Evolutionary conservation across 92 coral and sea anemone genomes (phyloP).

Genomic region (Scolanthus callimorphus): DNA sequence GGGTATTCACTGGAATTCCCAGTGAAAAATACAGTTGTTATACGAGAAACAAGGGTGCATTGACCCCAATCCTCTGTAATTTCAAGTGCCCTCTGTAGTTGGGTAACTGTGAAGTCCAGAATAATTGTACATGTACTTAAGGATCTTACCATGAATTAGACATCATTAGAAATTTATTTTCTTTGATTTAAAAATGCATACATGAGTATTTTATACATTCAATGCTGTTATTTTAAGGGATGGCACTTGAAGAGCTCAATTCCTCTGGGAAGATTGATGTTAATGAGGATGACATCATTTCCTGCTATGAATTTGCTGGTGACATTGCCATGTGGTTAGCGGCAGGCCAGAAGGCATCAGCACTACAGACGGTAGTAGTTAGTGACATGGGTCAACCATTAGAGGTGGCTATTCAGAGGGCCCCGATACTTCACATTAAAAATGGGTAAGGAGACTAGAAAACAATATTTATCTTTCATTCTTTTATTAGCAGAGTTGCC

Average conservation of each 20-base stretch:
- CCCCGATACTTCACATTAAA: conserved; percentile 67
- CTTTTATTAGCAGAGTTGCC: too few species aligned
- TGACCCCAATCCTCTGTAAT: too few species aligned
- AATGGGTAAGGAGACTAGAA: conserved; percentile 66
- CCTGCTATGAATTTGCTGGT: conserved; percentile 80
- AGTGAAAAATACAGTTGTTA: too few species aligned
- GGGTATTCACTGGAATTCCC: too few species aligned
- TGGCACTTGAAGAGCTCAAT: conserved; percentile 84
- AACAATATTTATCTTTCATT: too few species aligned
- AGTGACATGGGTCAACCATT: conserved; percentile 63
- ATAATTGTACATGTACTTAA: too few species aligned
- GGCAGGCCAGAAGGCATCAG: conserved; percentile 39
- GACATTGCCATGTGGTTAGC: conserved; percentile 81
- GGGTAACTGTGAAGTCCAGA: too few species aligned
- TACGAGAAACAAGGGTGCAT: too few species aligned
- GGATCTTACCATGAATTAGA: too few species aligned
- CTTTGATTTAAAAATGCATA: neutral
- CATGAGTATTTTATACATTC: too few species aligned
- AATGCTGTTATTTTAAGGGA: conserved; percentile 57
- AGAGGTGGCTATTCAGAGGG: conserved; percentile 86
- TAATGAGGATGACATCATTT: conserved; percentile 68
- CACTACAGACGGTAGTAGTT: conserved; percentile 20
- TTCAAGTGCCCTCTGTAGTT: too few species aligned
- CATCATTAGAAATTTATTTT: too few species aligned
- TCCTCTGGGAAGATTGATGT: conserved; percentile 37